Conservation (phyloP, 2,888 invertebrate genomes). For the Caenorhabditis sinica region DNA sequence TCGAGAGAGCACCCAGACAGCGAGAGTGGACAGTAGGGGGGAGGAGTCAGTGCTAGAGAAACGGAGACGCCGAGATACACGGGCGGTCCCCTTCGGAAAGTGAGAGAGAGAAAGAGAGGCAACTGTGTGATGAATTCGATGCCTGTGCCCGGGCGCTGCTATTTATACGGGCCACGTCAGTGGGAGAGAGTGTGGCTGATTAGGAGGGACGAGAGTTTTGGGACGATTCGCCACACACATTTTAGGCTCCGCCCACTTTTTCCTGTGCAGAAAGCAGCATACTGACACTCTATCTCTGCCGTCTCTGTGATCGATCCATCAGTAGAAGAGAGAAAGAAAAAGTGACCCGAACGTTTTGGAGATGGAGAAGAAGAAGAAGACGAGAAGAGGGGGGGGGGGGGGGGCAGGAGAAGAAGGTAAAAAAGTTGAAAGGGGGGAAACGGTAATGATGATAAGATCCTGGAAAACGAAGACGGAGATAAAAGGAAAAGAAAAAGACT, state of each 20-base stretch:
- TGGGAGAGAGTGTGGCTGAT: constrained; percentile 51
- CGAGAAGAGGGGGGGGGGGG: not conserved
- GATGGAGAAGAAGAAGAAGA: not conserved
- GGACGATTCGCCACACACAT: too few species aligned
- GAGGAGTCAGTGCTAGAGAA: constrained; percentile 18
- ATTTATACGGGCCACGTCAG: constrained; percentile 49
- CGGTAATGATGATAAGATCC: constrained; percentile 5
- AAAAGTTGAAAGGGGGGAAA: constrained; percentile 11
- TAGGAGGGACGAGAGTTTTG: constrained; percentile 50
- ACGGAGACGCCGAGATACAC: constrained; percentile 18
- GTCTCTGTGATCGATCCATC: constrained; percentile 58
- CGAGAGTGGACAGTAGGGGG: not conserved
- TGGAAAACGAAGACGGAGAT: not conserved
- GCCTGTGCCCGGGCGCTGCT: constrained; percentile 35
- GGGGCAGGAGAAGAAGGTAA: not conserved
- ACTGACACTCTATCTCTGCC: constrained; percentile 27
- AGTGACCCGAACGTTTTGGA: constrained; percentile 43
- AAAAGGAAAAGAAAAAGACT: not conserved
- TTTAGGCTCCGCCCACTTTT: constrained; percentile 60
- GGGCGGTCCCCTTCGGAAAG: constrained; percentile 9
- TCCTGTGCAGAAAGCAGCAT: too few species aligned
- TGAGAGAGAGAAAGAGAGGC: not conserved
- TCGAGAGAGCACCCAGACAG: not conserved
- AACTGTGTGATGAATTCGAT: constrained; percentile 59
- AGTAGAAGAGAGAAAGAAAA: not conserved